These are phyloP conservation scores for Nymphalis io DNA, from an alignment of 1,140 invertebrate species.

Conservation along the genomic window DNA sequence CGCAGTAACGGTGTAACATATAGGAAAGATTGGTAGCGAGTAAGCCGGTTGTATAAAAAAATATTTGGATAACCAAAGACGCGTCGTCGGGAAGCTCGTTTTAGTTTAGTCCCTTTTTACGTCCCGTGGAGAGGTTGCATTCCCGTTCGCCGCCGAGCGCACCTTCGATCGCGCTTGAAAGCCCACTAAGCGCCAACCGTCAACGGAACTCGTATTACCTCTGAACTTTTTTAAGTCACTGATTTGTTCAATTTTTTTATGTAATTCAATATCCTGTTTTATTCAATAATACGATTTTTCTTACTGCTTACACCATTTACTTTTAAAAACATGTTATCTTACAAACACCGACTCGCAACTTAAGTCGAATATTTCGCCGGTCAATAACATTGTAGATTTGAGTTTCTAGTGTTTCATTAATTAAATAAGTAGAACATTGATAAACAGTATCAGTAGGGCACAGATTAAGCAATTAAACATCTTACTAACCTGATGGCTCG, in stretches of 20 bases:
- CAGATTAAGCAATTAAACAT: conserved; percentile 62
- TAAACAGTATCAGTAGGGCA: conserved; percentile 26
- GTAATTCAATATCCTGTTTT: too few relatives aligned
- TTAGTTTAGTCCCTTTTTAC: conserved; percentile 68
- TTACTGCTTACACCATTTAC: not conserved
- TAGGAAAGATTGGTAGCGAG: conserved; percentile 18
- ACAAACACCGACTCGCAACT: not conserved
- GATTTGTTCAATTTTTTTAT: not conserved
- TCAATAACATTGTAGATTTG: not conserved
- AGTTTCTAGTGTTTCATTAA: conserved; percentile 9
- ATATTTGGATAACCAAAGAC: conserved; percentile 59
- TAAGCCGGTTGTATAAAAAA: conserved; percentile 41
- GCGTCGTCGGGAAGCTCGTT: conserved; percentile 62
- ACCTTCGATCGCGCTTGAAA: conserved; percentile 35
- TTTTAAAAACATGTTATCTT: conserved; percentile 6
- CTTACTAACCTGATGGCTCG: conserved; percentile 75
- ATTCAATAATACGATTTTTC: too few relatives aligned
- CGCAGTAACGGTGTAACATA: conserved; percentile 18
- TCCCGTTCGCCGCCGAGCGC: conserved; percentile 46
- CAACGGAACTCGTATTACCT: conserved; percentile 25
- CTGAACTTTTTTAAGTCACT: conserved; percentile 15
- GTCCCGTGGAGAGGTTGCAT: conserved; percentile 65
- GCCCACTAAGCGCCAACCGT: conserved; percentile 40
- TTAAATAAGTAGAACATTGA: conserved; percentile 30
- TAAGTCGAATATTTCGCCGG: conserved; percentile 12